Percentiles rank a stretch among this genome's conserved stretches.
phyloP scores from a whole-genome alignment of 2,113 vertebrate species.

The Bubo scandiacus region DNA sequence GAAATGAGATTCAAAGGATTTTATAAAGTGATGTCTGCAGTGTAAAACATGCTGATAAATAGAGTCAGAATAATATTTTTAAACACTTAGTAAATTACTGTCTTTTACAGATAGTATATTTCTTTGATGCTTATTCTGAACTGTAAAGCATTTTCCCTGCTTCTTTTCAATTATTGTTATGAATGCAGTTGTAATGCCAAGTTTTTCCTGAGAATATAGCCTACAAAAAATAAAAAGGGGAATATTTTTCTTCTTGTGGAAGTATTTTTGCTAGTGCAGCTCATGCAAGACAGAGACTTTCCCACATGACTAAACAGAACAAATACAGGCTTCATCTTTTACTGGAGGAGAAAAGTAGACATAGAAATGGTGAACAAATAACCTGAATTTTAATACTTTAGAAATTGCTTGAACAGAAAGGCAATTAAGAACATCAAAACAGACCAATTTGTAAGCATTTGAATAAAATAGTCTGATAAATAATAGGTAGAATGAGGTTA shows the following conservation, averaged over 20 bases:
- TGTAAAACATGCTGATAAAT: not conserved
- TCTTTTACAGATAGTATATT: not conserved
- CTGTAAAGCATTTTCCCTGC: not conserved
- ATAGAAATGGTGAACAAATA: not conserved
- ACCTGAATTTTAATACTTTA: not conserved
- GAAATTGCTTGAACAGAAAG: not conserved
- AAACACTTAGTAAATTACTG: not conserved
- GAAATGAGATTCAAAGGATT: not conserved
- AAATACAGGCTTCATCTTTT: not conserved
- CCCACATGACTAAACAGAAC: not conserved
- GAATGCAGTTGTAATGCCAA: not conserved
- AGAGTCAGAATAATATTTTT: not conserved
- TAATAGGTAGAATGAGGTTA: not conserved
- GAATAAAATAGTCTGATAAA: slow-evolving; percentile 7
- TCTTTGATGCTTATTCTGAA: not conserved
- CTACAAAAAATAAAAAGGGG: not conserved
- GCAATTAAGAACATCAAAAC: slow-evolving; percentile 21
- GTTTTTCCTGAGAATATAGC: not conserved
- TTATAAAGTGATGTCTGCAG: not conserved
- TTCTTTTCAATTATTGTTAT: not conserved
- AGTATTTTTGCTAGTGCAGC: not conserved
- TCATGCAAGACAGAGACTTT: not conserved
- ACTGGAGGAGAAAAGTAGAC: not conserved
- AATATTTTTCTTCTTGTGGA: not conserved
- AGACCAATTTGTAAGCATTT: not conserved